These are phyloP conservation scores for Lamproptera curius DNA, from an alignment of 2,888 invertebrate species.

Conservation along the genomic window DNA sequence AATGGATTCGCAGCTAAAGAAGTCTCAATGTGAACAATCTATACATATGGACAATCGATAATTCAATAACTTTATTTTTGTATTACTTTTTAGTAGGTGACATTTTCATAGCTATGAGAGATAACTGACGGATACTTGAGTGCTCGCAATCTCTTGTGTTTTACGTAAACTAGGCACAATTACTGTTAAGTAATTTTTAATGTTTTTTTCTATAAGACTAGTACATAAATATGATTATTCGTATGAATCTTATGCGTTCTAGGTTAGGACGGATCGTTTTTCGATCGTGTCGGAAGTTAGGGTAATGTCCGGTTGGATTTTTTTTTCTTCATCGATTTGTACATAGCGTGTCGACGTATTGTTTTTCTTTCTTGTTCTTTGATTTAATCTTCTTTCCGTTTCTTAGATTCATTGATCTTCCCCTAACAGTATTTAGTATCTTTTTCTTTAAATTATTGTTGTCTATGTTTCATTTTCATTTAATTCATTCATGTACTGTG, in stretches of 20 bases:
- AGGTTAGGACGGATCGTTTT: conserved; percentile 28
- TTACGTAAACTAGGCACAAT: conserved; percentile 32
- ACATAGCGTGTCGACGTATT: conserved; percentile 9
- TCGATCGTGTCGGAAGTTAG: conserved; percentile 30
- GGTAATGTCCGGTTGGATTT: conserved; percentile 28
- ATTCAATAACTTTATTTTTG: conserved; percentile 16
- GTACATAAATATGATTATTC: conserved; percentile 12
- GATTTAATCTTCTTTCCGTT: conserved; percentile 13
- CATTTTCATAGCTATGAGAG: neutral
- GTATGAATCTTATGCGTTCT: conserved; percentile 21
- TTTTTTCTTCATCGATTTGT: conserved; percentile 1
- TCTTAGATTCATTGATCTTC: conserved; percentile 23
- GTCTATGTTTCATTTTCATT: conserved; percentile 1
- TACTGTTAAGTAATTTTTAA: conserved; percentile 25
- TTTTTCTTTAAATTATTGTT: conserved; percentile 20
- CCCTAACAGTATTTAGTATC: conserved; percentile 26
- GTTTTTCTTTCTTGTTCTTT: conserved; percentile 4
- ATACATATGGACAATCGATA: conserved; percentile 1
- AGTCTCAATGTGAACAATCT: neutral
- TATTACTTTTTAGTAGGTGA: conserved; percentile 8
- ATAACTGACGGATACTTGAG: conserved; percentile 6
- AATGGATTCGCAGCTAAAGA: neutral
- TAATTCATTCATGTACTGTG: neutral
- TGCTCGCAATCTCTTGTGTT: conserved; percentile 34
- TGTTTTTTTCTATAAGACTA: neutral